phyloP scores from a whole-genome alignment of 2,113 vertebrate genomes.

The Centropus bengalensis region DNA sequence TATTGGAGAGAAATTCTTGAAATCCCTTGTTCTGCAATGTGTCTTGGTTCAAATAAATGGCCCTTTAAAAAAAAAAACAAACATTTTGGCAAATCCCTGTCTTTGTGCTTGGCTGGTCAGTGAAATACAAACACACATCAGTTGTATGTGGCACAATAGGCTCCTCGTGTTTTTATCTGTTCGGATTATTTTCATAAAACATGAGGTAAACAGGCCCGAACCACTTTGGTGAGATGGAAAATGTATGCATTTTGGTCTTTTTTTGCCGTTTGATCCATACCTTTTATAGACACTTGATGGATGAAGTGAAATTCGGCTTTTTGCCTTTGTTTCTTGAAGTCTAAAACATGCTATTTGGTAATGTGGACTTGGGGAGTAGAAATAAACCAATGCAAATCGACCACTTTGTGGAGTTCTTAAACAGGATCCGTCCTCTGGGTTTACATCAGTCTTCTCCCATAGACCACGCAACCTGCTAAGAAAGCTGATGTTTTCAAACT shows the following conservation, averaged over 20 bases:
- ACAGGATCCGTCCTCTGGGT: background rate
- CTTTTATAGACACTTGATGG: conserved; percentile 18
- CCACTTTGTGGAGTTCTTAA: background rate
- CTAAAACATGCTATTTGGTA: conserved; percentile 60
- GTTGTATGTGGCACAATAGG: background rate
- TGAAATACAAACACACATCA: background rate
- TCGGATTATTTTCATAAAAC: conserved; percentile 14
- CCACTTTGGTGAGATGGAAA: background rate
- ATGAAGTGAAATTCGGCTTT: conserved; percentile 33
- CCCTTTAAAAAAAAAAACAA: background rate
- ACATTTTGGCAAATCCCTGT: background rate
- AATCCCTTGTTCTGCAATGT: background rate
- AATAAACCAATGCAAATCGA: conserved; percentile 64
- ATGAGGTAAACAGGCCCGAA: background rate
- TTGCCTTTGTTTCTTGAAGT: conserved; percentile 47
- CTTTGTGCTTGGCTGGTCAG: background rate
- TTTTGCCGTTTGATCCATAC: conserved; percentile 10
- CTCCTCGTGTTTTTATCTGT: conserved; percentile 27
- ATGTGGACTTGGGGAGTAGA: conserved; percentile 53
- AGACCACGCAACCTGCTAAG: background rate
- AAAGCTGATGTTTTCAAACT: background rate
- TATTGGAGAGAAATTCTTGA: background rate
- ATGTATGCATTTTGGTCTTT: background rate
- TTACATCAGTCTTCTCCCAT: background rate
- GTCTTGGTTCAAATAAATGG: background rate